Percentiles rank a stretch among this genome's conserved stretches.
Evolutionary conservation across 2,888 invertebrate genomes (phyloP).

Genomic region (Drosophila nigricruria): DNA sequence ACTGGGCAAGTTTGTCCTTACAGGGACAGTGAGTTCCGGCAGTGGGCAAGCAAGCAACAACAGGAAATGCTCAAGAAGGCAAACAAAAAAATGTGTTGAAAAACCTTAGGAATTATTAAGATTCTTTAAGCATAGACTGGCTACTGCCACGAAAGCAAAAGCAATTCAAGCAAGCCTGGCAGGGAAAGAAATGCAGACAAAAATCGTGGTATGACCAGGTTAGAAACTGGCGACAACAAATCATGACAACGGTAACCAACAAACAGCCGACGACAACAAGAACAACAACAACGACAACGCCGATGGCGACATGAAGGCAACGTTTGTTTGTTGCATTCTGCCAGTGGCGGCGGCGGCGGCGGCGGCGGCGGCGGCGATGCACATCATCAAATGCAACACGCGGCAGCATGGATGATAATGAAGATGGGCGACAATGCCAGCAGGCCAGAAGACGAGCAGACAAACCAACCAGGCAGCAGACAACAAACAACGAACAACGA

Average conservation of each 20-base stretch:
- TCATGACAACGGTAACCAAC: constrained; percentile 71
- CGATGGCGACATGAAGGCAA: constrained; percentile 44
- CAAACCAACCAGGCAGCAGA: too few relatives aligned
- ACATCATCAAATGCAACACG: constrained; percentile 71
- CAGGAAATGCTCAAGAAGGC: constrained; percentile 49
- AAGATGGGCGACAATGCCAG: constrained; percentile 77
- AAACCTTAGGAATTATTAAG: constrained; percentile 58
- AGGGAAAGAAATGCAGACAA: constrained; percentile 55
- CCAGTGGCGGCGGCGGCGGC: constrained; percentile 11
- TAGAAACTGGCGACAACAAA: constrained; percentile 71
- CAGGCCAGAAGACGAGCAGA: constrained; percentile 45
- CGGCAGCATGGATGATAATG: constrained; percentile 68
- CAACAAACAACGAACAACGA: constrained; percentile 21
- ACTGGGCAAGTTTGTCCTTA: constrained; percentile 46
- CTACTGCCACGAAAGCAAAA: constrained; percentile 52
- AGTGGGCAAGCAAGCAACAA: constrained; percentile 31
- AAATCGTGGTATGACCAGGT: constrained; percentile 58
- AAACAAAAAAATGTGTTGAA: background rate
- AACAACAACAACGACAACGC: constrained; percentile 14
- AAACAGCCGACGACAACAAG: constrained; percentile 55
- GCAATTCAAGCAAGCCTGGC: constrained; percentile 29
- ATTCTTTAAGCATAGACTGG: constrained; percentile 60
- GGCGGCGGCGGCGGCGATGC: constrained; percentile 42
- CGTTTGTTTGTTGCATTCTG: constrained; percentile 36
- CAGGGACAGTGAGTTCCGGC: constrained; percentile 59